phyloP scores from a whole-genome alignment of 2,113 vertebrate genomes.

The Hypocryptadius cinnamomeus region DNA sequence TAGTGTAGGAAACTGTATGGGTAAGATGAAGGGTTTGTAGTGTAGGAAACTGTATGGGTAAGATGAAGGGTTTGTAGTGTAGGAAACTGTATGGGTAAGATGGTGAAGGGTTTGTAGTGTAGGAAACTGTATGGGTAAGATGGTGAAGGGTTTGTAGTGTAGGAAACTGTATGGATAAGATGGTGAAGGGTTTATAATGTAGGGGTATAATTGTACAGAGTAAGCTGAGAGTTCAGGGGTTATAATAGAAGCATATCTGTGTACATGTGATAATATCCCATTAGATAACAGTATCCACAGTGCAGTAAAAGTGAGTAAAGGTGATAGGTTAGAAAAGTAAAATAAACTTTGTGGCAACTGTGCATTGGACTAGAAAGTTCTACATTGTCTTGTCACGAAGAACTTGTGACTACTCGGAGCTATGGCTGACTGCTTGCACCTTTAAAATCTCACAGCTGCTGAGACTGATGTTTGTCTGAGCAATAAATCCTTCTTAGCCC shows the following conservation, averaged over 20 bases:
- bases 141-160: no score
- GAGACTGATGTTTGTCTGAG: neutral
- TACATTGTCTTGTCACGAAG: neutral
- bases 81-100: no score
- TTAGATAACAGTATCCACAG: neutral
- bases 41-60: no score
- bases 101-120: no score
- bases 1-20: neutral
- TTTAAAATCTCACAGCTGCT: neutral
- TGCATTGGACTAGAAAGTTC: neutral
- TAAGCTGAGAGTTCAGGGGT: neutral
- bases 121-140: no score
- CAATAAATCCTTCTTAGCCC: neutral
- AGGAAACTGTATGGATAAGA: no score
- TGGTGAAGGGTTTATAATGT: neutral
- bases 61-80: no score
- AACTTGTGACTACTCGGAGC: neutral
- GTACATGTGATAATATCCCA: neutral
- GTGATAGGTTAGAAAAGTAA: neutral
- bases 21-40: no score
- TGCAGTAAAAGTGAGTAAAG: neutral
- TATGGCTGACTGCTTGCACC: no score
- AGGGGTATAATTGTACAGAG: neutral
- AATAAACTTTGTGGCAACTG: neutral
- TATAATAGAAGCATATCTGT: neutral